Base-by-base conservation (phyloP, 2,888 invertebrate species). In the Hemistola chrysoprasaria region DNA sequence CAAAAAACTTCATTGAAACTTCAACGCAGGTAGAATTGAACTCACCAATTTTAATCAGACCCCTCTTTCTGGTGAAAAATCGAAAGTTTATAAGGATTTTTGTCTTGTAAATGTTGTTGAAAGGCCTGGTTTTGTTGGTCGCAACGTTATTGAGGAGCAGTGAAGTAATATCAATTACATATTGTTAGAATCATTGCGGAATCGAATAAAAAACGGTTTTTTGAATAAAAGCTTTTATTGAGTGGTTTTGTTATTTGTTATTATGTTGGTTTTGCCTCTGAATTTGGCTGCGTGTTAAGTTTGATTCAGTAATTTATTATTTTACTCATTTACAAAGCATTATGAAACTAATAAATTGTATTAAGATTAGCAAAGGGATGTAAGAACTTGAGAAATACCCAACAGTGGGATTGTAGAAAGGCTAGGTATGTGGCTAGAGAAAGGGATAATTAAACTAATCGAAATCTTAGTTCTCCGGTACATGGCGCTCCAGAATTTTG, bases 101-200 rank as follows among this genome's bases (percentile, higher is more conserved):
- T 8, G 2, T 20, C 8, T 28, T 10, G n/a, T n/a, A n/a, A n/a
- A n/a, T n/a, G n/a, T 16, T 16, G 4, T 16, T 4, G 2, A 20
- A 26, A 35, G 54, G 22, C 44, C 45, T 30, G 5, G 7, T 11
- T 43, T 57, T 22, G 29, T 48, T 69, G 71, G 77, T 33, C 40
- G 27, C 3, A 20, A 41, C 42, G 72, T 69, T 65, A 77, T 78
- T 74, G 58, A 70, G 78, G 77, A 78, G 78, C 79, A 66, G 60
- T 71, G 66, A 65, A 68, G 64, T 70, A 69, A 71, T 84, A 84
- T 84, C 85, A 71, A 84, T 85, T 84, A 84, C 85, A 61, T 44
- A 76, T 81, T 85, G 80, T 80, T 65, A 47, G 60, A 62, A 59
- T 44, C 67, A 67, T 71, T 65, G 39, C 22, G 7, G 28, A 40